These are phyloP conservation scores for Labeo rohita DNA, from an alignment of 2,113 vertebrate genomes.

Conservation along the genomic window DNA sequence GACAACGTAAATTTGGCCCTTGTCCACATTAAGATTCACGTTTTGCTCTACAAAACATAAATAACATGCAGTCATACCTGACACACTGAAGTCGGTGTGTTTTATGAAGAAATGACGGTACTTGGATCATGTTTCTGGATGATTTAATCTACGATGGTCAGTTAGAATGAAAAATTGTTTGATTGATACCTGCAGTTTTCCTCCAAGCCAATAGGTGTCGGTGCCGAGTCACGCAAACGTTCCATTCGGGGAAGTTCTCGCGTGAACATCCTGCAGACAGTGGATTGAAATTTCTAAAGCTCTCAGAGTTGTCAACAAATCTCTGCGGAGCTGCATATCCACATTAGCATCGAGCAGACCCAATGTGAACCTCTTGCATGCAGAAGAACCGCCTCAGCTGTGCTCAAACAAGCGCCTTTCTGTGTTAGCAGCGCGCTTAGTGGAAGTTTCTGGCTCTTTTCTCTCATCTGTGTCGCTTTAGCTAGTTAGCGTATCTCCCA, in stretches of 20 bases:
- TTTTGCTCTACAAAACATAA: background rate
- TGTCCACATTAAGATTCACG: background rate
- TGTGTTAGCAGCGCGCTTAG: background rate
- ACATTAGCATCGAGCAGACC: background rate
- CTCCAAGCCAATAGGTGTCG: slow-evolving; percentile 46
- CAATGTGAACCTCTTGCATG: background rate
- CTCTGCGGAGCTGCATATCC: background rate
- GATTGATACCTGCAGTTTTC: background rate
- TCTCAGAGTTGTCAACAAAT: slow-evolving; percentile 50
- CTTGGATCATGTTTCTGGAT: background rate
- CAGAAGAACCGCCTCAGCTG: background rate
- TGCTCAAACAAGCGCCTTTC: background rate
- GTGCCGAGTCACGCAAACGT: background rate
- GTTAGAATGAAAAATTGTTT: background rate
- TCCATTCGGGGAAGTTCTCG: slow-evolving; percentile 36
- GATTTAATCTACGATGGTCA: background rate
- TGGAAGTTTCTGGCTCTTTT: background rate
- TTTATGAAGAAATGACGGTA: background rate
- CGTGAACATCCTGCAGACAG: slow-evolving; percentile 34
- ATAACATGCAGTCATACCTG: background rate
- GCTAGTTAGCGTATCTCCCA: slow-evolving; percentile 44
- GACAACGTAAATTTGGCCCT: no score
- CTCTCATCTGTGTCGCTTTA: slow-evolving; percentile 19
- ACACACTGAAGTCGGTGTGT: background rate
- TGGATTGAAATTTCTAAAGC: slow-evolving; percentile 32